Evolutionary conservation across 2,888 invertebrate species (phyloP).

Genomic region (Cataglyphis altisquamis): DNA sequence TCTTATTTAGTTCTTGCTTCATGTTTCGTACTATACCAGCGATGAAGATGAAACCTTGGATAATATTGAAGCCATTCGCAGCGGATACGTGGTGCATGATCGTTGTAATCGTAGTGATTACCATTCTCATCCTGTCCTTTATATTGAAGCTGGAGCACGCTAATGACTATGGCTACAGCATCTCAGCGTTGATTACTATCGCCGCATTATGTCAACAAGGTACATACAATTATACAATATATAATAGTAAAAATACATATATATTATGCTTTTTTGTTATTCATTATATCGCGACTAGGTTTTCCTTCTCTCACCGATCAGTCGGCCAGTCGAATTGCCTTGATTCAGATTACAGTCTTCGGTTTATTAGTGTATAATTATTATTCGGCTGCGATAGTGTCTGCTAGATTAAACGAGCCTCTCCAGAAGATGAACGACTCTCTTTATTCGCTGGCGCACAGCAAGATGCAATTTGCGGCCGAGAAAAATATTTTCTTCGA

Average conservation of each 20-base stretch:
- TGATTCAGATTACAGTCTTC: slow-evolving; percentile 77
- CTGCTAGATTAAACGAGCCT: slow-evolving; percentile 80
- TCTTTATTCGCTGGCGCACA: slow-evolving; percentile 73
- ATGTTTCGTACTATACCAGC: slow-evolving; percentile 77
- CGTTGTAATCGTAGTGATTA: slow-evolving; percentile 61
- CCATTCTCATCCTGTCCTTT: slow-evolving; percentile 63
- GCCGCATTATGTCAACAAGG: slow-evolving; percentile 80
- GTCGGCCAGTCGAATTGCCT: slow-evolving; percentile 78
- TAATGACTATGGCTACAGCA: slow-evolving; percentile 47
- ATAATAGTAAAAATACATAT: not conserved
- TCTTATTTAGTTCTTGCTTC: slow-evolving; percentile 75
- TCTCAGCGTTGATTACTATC: slow-evolving; percentile 68
- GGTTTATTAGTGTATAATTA: slow-evolving; percentile 81
- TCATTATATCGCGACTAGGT: slow-evolving; percentile 68
- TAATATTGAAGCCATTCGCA: slow-evolving; percentile 75
- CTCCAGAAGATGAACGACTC: slow-evolving; percentile 83
- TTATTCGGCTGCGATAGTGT: slow-evolving; percentile 82
- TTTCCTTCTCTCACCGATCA: slow-evolving; percentile 72
- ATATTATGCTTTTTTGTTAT: not conserved
- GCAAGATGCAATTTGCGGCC: slow-evolving; percentile 73
- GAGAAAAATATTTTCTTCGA: slow-evolving; percentile 74
- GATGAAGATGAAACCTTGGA: slow-evolving; percentile 68
- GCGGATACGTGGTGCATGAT: slow-evolving; percentile 74
- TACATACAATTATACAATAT: slow-evolving; percentile 40
- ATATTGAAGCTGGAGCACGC: slow-evolving; percentile 69